phyloP scores from a whole-genome alignment of 2,113 vertebrate species.

The Oxyruncus cristatus region DNA sequence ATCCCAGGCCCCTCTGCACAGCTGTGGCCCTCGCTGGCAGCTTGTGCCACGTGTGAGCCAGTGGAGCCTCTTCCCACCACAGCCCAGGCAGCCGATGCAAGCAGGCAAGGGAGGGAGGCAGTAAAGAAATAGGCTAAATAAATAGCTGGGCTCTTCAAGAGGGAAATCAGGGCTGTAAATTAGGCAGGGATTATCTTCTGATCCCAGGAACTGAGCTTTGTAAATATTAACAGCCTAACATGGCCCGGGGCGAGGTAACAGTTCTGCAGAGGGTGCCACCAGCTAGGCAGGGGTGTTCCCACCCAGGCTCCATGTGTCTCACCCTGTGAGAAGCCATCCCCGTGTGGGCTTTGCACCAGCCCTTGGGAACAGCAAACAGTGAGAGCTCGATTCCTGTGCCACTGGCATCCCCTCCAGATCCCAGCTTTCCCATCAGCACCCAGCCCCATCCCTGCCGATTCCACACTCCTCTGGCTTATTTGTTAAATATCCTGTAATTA shows the following conservation, averaged over 20 bases:
- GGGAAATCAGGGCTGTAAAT: background rate
- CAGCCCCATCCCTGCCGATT: fast-evolving
- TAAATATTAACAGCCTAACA: fast-evolving
- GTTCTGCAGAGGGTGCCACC: background rate
- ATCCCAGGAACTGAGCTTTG: background rate
- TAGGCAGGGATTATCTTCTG: background rate
- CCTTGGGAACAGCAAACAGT: fast-evolving
- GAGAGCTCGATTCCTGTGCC: background rate
- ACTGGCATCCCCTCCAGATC: fast-evolving
- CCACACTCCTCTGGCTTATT: constrained; percentile 30
- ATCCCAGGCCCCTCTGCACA: fast-evolving
- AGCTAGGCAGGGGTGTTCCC: fast-evolving
- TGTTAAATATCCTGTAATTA: constrained; percentile 74
- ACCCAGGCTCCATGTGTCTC: background rate
- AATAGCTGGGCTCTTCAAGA: background rate
- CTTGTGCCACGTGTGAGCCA: fast-evolving
- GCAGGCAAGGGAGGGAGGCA: background rate
- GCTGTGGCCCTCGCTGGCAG: fast-evolving
- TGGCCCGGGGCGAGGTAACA: fast-evolving
- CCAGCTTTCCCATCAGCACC: background rate
- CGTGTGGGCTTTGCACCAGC: background rate
- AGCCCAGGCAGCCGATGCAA: background rate
- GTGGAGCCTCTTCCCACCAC: background rate
- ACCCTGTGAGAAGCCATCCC: background rate
- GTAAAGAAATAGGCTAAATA: background rate